phyloP scores from a whole-genome alignment of 2,113 vertebrate species.

The Pseudopodoces humilis region DNA sequence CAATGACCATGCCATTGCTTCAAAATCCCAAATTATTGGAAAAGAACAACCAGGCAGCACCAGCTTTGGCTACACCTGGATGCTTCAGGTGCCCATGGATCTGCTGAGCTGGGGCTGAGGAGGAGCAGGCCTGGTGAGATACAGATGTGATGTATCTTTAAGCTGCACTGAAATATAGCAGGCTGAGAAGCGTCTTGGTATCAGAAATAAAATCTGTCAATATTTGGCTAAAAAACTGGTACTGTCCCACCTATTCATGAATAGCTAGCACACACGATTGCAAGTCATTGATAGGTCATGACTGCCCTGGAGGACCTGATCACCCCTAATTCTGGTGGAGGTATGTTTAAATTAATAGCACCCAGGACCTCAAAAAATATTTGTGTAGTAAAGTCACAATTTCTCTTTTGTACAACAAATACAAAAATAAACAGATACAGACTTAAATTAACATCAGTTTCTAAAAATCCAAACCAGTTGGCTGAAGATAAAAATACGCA shows the following conservation, averaged over 20 bases:
- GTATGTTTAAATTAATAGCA: conserved; percentile 65
- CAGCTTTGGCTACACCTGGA: neutral
- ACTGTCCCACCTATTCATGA: conserved; percentile 26
- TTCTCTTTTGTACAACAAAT: conserved; percentile 64
- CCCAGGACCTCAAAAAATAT: conserved; percentile 62
- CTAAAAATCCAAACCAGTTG: conserved; percentile 68
- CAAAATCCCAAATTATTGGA: neutral
- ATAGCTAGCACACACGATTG: conserved; percentile 13
- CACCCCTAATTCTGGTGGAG: conserved; percentile 52
- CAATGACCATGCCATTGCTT: accelerated
- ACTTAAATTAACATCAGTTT: conserved; percentile 56
- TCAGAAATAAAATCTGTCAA: conserved; percentile 25
- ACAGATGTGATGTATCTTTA: neutral
- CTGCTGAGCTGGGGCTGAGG: conserved; percentile 17
- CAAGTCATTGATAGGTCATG: neutral
- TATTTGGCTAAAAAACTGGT: conserved; percentile 19
- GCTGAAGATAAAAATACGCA: conserved; percentile 36
- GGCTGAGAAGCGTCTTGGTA: conserved; percentile 19
- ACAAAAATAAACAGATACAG: conserved; percentile 67
- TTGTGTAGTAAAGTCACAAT: conserved; percentile 56
- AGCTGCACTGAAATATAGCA: neutral
- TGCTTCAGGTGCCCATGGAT: neutral
- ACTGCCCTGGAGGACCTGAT: conserved; percentile 43
- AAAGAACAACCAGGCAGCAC: neutral
- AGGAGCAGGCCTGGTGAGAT: neutral